Conservation (phyloP, 2,113 vertebrate species). For the Pteruthius melanotis region DNA sequence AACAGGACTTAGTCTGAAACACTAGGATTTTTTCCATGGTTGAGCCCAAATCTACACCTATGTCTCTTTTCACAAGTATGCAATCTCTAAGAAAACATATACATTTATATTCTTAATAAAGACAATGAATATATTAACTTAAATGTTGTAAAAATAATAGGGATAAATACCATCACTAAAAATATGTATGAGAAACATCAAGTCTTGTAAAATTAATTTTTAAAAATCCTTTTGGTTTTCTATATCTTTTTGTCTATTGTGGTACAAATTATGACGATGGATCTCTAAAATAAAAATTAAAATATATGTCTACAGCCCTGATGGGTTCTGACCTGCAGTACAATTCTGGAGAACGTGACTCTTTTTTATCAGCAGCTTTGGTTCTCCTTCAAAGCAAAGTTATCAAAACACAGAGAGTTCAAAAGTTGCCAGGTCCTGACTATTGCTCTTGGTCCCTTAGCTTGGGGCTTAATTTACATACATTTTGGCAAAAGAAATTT, state of each 20-base stretch:
- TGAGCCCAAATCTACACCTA: not conserved
- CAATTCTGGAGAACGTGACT: not conserved
- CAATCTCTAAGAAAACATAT: not conserved
- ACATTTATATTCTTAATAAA: not conserved
- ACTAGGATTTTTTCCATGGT: accelerated
- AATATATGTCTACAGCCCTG: not conserved
- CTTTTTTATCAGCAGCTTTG: not conserved
- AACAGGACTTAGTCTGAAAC: not conserved
- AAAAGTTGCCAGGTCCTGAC: not conserved
- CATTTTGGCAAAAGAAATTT: constrained; percentile 62
- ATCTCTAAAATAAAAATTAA: not conserved
- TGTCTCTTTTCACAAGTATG: not conserved
- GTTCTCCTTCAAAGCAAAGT: not conserved
- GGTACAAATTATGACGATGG: not conserved
- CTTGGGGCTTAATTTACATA: constrained; percentile 49
- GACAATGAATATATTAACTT: not conserved
- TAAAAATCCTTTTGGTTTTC: not conserved
- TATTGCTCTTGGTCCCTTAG: not conserved
- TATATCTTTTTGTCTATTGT: not conserved
- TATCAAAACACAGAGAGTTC: not conserved
- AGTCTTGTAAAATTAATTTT: not conserved
- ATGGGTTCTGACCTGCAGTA: not conserved
- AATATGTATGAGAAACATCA: not conserved
- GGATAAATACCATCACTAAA: not conserved
- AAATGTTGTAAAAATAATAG: not conserved